phyloP scores from a whole-genome alignment of 2,888 invertebrate species.

The Nipponacmea schrenckii region DNA sequence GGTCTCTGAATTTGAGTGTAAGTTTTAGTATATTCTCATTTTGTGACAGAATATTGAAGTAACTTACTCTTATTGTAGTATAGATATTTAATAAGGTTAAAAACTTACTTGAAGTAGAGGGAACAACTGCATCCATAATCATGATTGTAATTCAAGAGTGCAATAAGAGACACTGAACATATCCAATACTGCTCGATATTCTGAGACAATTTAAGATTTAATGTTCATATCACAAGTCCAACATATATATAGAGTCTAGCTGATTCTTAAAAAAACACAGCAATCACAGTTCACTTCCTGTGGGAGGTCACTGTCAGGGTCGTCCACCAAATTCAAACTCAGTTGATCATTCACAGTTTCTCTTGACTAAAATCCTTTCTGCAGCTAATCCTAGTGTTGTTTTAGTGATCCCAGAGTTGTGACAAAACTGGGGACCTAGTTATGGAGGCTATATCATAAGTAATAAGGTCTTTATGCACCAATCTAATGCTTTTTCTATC shows the following conservation, averaged over 20 bases:
- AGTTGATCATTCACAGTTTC: background rate
- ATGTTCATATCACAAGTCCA: background rate
- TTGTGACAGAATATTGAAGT: too few species aligned
- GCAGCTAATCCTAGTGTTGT: background rate
- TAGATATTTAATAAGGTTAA: background rate
- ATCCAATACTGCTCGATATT: background rate
- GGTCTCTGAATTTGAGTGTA: too few species aligned
- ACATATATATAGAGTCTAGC: constrained; percentile 2
- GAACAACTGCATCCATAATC: constrained; percentile 1
- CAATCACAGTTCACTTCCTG: constrained; percentile 4
- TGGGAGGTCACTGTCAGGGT: constrained; percentile 6
- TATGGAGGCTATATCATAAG: background rate
- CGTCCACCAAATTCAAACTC: background rate
- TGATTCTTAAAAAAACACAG: background rate
- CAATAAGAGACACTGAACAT: background rate
- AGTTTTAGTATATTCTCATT: too few species aligned
- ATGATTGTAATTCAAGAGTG: background rate
- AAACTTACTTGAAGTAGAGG: constrained; percentile 2
- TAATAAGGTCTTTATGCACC: background rate
- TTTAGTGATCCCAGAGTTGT: background rate
- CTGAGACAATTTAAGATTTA: background rate
- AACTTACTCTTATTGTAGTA: too few species aligned
- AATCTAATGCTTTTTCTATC: background rate
- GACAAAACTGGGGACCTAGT: background rate
- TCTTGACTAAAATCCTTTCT: background rate